Conservation (phyloP, 2,888 invertebrate species). For the Aphidius colemani region DNA sequence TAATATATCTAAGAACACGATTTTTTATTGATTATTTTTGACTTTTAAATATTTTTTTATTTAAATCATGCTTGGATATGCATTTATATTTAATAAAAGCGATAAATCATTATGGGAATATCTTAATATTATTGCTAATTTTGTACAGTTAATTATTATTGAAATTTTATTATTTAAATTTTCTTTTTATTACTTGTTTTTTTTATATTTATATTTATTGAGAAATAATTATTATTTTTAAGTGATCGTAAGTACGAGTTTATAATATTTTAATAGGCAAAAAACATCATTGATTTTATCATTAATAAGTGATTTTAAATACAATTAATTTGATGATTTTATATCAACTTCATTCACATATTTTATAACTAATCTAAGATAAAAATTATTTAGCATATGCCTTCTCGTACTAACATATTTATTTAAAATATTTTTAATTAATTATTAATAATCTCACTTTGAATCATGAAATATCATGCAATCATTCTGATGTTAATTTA, state of each 20-base stretch:
- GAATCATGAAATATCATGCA: slow-evolving; percentile 54
- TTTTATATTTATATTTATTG: neutral
- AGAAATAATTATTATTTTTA: slow-evolving; percentile 2
- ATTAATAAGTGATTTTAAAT: slow-evolving; percentile 45
- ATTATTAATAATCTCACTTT: slow-evolving; percentile 66
- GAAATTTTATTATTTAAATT: slow-evolving; percentile 29
- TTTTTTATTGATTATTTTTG: neutral
- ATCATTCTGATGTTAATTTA: slow-evolving; percentile 38
- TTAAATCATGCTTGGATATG: slow-evolving; percentile 10
- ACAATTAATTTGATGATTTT: slow-evolving; percentile 38
- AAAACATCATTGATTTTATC: slow-evolving; percentile 58
- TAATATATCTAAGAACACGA: neutral
- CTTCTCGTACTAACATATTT: slow-evolving; percentile 40
- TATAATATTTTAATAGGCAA: slow-evolving; percentile 51
- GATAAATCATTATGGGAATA: slow-evolving; percentile 55
- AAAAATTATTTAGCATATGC: slow-evolving; percentile 55
- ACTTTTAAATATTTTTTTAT: neutral
- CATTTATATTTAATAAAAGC: slow-evolving; percentile 25
- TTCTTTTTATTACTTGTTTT: slow-evolving; percentile 28
- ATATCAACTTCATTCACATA: slow-evolving; percentile 35
- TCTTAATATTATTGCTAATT: slow-evolving; percentile 62
- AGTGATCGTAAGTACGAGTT: slow-evolving; percentile 37
- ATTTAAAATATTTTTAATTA: slow-evolving; percentile 33
- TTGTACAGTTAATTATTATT: slow-evolving; percentile 55
- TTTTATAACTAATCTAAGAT: slow-evolving; percentile 57